A percentile compares a stretch with the other conserved stretches of the same genome.
phyloP scores from a whole-genome alignment of 2,888 invertebrate species.

The Drosophila pseudotakahashii region DNA sequence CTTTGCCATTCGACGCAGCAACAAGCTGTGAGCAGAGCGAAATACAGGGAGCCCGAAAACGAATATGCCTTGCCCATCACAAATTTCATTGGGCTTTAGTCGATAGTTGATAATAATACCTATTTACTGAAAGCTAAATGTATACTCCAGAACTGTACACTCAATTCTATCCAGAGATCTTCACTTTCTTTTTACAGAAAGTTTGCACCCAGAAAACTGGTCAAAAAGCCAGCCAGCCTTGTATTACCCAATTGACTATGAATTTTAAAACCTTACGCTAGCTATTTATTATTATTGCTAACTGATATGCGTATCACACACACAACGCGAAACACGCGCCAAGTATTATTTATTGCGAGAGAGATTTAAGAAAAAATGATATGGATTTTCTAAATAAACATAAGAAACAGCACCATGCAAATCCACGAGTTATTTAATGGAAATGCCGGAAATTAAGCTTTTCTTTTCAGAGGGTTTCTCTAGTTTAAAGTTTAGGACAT shows the following conservation, averaged over 20 bases:
- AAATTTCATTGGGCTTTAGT: constrained; percentile 45
- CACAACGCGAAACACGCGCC: constrained; percentile 54
- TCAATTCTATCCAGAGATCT: constrained; percentile 7
- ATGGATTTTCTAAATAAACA: constrained; percentile 53
- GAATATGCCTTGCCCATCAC: constrained; percentile 36
- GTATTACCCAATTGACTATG: constrained; percentile 55
- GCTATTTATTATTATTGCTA: constrained; percentile 55
- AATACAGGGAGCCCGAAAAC: neutral
- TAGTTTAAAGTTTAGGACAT: neutral
- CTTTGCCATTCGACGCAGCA: constrained; percentile 75
- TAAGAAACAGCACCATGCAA: constrained; percentile 47
- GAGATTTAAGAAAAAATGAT: constrained; percentile 48
- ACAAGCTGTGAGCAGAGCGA: constrained; percentile 60
- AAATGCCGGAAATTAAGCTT: neutral
- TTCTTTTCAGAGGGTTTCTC: neutral
- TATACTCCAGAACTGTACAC: constrained; percentile 12
- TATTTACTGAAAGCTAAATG: constrained; percentile 49
- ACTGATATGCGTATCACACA: constrained; percentile 45
- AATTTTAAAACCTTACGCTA: constrained; percentile 59
- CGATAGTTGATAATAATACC: constrained; percentile 20
- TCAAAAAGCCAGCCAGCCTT: constrained; percentile 17
- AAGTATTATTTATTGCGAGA: constrained; percentile 71
- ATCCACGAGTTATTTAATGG: neutral
- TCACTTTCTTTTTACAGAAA: constrained; percentile 10
- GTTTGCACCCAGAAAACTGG: constrained; percentile 12